phyloP scores from a whole-genome alignment of 2,888 invertebrate genomes.

The Zelleria hepariella region DNA sequence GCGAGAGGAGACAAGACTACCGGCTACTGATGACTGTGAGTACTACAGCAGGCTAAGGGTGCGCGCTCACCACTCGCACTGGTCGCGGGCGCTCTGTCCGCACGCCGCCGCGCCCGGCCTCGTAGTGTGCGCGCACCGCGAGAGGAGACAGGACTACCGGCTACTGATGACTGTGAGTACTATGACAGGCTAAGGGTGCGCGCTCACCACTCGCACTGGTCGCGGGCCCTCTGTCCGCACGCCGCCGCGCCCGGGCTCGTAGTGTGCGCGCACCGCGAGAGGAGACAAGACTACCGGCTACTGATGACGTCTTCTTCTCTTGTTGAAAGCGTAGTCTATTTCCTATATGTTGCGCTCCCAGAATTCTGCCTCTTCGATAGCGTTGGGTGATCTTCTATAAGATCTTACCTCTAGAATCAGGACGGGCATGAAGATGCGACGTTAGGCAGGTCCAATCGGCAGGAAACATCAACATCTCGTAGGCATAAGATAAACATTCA shows the following conservation, averaged over 20 bases:
- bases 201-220: conserved; percentile 69
- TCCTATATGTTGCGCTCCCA: no score
- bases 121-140: conserved; percentile 79
- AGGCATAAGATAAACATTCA: no score
- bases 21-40: conserved; percentile 72
- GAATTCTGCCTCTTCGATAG: no score
- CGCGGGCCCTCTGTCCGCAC: conserved; percentile 74
- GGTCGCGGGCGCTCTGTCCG: conserved; percentile 73
- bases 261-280: conserved; percentile 78
- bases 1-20: conserved; percentile 80
- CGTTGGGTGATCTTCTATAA: no score
- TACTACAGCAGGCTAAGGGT: neutral
- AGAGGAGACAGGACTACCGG: conserved; percentile 76
- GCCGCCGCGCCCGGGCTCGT: conserved; percentile 70
- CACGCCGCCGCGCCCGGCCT: conserved; percentile 68
- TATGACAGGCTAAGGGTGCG: neutral
- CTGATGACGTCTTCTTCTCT: no score
- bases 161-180: conserved; percentile 66
- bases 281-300: conserved; percentile 76
- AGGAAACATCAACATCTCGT: no score
- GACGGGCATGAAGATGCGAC: no score
- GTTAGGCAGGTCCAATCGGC: no score
- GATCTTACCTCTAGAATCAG: no score
- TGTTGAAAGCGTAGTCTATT: no score
- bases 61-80: conserved; percentile 64